Percentiles rank a stretch among this genome's conserved stretches.
These are phyloP conservation scores for Harmothoe impar DNA, from an alignment of 2,888 invertebrate genomes.

Conservation along the genomic window DNA sequence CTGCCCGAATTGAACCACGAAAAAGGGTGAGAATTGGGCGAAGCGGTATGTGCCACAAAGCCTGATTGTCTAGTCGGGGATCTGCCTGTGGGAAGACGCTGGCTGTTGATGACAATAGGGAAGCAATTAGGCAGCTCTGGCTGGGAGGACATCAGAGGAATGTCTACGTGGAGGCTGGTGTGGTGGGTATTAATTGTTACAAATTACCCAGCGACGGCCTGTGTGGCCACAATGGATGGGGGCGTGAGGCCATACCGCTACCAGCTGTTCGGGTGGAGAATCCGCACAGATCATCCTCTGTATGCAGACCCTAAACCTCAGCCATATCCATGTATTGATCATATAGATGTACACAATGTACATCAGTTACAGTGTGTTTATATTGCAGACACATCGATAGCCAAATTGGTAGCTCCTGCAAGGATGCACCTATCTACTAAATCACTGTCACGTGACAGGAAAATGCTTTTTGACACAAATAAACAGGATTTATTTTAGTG, in stretches of 20 bases:
- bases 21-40: background rate
- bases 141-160: background rate
- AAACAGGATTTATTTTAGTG: no score
- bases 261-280: background rate
- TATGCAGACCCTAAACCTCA: background rate
- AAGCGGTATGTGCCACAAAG: constrained; percentile 31
- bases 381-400: no score
- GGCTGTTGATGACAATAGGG: constrained; percentile 24
- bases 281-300: background rate
- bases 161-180: background rate
- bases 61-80: constrained; percentile 1
- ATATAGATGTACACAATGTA: no score
- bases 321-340: background rate
- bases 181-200: constrained; percentile 45
- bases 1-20: background rate
- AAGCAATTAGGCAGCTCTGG: constrained; percentile 24
- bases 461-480: no score
- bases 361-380: no score
- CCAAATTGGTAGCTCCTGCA: no score
- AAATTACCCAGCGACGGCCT: background rate
- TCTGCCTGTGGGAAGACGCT: constrained; percentile 9
- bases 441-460: no score
- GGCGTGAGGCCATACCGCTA: constrained; percentile 24
- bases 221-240: constrained; percentile 1
- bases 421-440: no score